These are phyloP conservation scores for Cetonia aurata DNA, from an alignment of 2,888 invertebrate genomes.

Conservation along the genomic window DNA sequence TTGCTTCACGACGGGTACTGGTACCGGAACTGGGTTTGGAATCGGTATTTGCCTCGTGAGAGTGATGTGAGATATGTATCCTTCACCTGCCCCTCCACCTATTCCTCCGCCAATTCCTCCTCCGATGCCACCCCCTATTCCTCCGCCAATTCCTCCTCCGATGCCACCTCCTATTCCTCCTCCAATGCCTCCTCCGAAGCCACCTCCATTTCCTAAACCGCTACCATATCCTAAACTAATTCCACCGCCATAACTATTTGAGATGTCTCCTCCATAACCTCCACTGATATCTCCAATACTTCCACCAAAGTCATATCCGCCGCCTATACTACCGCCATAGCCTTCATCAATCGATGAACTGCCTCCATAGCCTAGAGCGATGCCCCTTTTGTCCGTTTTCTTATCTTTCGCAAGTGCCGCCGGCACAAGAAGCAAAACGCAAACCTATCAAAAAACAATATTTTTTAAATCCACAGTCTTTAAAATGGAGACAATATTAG, in stretches of 20 bases:
- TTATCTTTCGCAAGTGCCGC: constrained; percentile 30
- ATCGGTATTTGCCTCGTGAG: constrained; percentile 35
- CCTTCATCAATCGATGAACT: constrained; percentile 2
- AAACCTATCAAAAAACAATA: constrained; percentile 3
- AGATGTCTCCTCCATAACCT: constrained; percentile 14
- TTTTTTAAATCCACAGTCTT: too few relatives aligned
- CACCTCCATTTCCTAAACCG: constrained; percentile 50
- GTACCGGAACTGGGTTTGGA: constrained; percentile 33
- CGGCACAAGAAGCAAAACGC: constrained; percentile 31
- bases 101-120: constrained; percentile 18
- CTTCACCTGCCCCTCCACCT: constrained; percentile 55
- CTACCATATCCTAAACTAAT: constrained; percentile 47
- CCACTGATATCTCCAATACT: neutral
- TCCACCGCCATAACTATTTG: constrained; percentile 46
- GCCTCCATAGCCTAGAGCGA: constrained; percentile 31
- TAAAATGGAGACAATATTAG: neutral
- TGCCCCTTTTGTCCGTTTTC: constrained; percentile 31
- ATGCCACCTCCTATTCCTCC: constrained; percentile 49
- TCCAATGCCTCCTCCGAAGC: constrained; percentile 46
- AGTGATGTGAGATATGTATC: constrained; percentile 50
- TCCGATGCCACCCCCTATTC: constrained; percentile 41
- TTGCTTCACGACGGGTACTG: constrained; percentile 34
- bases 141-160: constrained; percentile 46
- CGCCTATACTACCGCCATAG: constrained; percentile 2
- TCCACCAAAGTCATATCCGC: neutral